phyloP scores from a whole-genome alignment of 1,140 invertebrate species.

The Hycleus cichorii region DNA sequence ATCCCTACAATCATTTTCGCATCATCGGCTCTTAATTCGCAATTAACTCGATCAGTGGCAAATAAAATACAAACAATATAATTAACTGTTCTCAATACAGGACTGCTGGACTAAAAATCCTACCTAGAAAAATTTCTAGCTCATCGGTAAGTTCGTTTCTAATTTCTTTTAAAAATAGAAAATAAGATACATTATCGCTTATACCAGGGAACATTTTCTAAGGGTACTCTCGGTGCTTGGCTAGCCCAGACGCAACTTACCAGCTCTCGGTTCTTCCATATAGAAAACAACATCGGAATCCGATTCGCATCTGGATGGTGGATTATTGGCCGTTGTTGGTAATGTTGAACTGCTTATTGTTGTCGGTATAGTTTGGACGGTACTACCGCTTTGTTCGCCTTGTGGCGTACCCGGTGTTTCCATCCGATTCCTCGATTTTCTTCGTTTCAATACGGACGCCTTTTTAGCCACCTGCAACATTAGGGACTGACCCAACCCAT shows the following conservation, averaged over 20 bases:
- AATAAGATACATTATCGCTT: too few species aligned
- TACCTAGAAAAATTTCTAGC: too few species aligned
- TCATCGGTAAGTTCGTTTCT: too few species aligned
- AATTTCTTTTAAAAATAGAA: too few species aligned
- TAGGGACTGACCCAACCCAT: constrained; percentile 53
- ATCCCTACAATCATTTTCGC: too few species aligned
- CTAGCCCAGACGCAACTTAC: constrained; percentile 29
- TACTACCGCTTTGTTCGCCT: constrained; percentile 6
- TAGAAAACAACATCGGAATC: constrained; percentile 64
- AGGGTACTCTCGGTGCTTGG: too few species aligned
- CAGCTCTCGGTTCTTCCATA: constrained; percentile 60
- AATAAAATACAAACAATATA: too few species aligned
- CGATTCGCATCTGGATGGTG: constrained; percentile 43
- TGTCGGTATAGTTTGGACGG: constrained; percentile 26
- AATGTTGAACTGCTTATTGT: not conserved
- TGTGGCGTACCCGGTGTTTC: constrained; percentile 43
- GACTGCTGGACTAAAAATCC: too few species aligned
- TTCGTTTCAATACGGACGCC: constrained; percentile 61
- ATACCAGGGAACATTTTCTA: too few species aligned
- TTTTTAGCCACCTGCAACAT: constrained; percentile 68
- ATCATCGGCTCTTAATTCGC: too few species aligned
- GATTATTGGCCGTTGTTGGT: constrained; percentile 16
- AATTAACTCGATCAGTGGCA: too few species aligned
- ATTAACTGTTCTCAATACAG: too few species aligned
- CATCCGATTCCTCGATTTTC: constrained; percentile 63